Evolutionary conservation across 2,113 vertebrate species (phyloP).

Genomic region (Sminthopsis crassicaudata): DNA sequence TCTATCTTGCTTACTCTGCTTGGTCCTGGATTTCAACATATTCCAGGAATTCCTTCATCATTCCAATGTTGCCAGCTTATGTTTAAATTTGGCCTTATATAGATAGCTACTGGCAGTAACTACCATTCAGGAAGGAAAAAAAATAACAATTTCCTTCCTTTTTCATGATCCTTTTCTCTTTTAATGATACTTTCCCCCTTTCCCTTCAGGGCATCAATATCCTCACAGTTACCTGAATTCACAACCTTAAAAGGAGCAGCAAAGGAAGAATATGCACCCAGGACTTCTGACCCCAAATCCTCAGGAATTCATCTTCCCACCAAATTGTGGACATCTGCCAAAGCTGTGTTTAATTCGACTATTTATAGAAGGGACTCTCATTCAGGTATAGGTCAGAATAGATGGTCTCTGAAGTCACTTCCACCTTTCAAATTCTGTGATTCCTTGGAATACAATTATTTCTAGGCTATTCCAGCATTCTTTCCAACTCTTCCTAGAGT

Average conservation of each 20-base stretch:
- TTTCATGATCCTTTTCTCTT: neutral
- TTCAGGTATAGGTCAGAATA: neutral
- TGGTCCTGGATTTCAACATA: neutral
- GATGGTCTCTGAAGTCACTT: neutral
- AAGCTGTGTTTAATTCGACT: neutral
- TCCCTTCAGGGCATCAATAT: neutral
- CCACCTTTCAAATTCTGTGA: neutral
- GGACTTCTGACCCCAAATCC: neutral
- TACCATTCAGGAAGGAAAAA: conserved; percentile 28
- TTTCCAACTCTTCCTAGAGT: neutral
- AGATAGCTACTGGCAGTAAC: neutral
- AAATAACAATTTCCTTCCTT: neutral
- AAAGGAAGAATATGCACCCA: neutral
- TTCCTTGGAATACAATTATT: neutral
- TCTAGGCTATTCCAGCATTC: neutral
- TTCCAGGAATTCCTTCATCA: neutral
- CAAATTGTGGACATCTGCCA: neutral
- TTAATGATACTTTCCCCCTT: neutral
- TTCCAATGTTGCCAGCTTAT: neutral
- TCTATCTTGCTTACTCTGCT: neutral
- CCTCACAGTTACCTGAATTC: neutral
- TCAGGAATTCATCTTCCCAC: neutral
- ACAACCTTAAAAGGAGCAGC: neutral
- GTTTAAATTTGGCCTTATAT: neutral
- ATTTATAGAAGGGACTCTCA: neutral